Evolutionary conservation across 2,797 vertebrate genomes (phyloP), one percentile per base, ranked within the genome.

Genomic region (Loris lydekkerianus): DNA sequence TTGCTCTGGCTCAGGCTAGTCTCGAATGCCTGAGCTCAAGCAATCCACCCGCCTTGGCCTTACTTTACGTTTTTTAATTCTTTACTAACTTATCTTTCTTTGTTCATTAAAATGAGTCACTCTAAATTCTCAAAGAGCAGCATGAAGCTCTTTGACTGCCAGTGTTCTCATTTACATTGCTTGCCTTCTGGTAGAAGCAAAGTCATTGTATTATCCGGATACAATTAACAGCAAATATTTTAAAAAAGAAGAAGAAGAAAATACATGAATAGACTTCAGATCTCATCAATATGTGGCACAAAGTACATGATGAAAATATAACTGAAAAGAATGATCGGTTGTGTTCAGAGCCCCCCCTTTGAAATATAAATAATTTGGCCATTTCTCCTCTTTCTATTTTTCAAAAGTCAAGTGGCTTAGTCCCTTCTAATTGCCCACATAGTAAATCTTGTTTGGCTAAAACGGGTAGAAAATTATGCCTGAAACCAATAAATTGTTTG

Each of bases 401-500:
- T 77, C n/a, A 94, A 84, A 94, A 90, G 70, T 80, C 96, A 63
- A 78, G 91, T 96, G 88, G 63, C 96, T 65, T 90, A 95, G 69
- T 93, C 96, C 65, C 69, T 96, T 94, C 67, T 97, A 96, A 97
- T 95, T 76, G 75, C 69, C 92, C 95, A 95, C 84, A 93, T 97
- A 97, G 75, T 53, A 94, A 97, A 95, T 96, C 0, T 58, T 97
- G 86, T 94, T 97, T 97, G 40, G 87, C 95, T 95, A 81, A 91
- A 91, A 96, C 65, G 3, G 89, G 93, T 94, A 85, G 95, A 97
- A 96, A 96, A 97, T 81, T 97, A 83, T 87, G 92, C 60, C 84
- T 95, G 86, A 98, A 98, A 97, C 97, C 96, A 97, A 97, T 96
- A 97, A 97, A 91, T 92, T 97, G 95, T 96, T 95, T 97, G 96